Evolutionary conservation across 2,888 invertebrate genomes (phyloP).

Genomic region (Stratiomys singularior): DNA sequence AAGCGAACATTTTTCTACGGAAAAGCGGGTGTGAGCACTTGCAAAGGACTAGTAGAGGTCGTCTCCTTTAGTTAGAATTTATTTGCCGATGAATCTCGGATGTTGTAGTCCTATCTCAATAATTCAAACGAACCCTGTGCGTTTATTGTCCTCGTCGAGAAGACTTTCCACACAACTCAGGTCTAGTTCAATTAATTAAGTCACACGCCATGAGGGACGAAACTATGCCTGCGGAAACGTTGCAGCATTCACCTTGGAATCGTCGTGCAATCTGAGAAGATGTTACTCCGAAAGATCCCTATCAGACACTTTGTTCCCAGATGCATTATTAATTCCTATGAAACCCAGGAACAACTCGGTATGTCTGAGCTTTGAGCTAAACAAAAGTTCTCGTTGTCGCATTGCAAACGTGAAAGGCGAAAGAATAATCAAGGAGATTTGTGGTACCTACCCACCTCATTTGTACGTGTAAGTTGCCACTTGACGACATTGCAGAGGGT

Average conservation of each 20-base stretch:
- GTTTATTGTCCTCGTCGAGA: background rate
- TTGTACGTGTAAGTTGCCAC: background rate
- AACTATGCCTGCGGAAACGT: conserved; percentile 16
- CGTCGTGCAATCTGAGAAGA: conserved; percentile 48
- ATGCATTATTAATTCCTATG: conserved; percentile 49
- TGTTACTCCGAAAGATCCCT: conserved; percentile 48
- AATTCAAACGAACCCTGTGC: conserved; percentile 8
- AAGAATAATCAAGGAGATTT: conserved; percentile 25
- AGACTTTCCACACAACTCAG: background rate
- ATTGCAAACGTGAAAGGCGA: background rate
- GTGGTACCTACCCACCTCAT: conserved; percentile 24
- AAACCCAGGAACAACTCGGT: background rate
- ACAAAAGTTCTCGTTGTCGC: conserved; percentile 32
- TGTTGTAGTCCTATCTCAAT: background rate
- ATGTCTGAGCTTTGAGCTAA: conserved; percentile 16
- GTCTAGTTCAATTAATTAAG: conserved; percentile 43
- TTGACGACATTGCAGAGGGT: background rate
- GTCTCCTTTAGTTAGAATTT: too few relatives aligned
- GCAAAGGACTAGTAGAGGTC: too few relatives aligned
- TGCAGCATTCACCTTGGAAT: conserved; percentile 43
- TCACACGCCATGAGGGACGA: conserved; percentile 21
- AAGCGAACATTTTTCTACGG: too few relatives aligned
- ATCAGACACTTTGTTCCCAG: conserved; percentile 49
- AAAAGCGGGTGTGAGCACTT: too few relatives aligned
- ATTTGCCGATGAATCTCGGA: too few relatives aligned